Evolutionary conservation across 2,888 invertebrate genomes (phyloP).

Genomic region (Cataglyphis rosenhaueri): DNA sequence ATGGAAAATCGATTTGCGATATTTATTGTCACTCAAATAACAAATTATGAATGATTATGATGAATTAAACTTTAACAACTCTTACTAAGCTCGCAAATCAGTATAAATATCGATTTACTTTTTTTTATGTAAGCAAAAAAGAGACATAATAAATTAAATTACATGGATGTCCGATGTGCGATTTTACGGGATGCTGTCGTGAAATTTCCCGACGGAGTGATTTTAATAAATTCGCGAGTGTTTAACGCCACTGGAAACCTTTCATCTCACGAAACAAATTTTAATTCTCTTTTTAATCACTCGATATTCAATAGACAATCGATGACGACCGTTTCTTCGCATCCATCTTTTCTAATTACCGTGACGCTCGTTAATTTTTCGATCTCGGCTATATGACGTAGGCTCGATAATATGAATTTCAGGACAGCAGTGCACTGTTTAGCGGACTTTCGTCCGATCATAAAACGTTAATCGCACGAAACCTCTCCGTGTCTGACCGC

Average conservation of each 20-base stretch:
- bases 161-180: no score
- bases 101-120: not conserved
- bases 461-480: constrained; percentile 71
- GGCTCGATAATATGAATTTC: constrained; percentile 43
- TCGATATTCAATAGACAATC: not conserved
- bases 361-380: constrained; percentile 67
- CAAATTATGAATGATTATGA: not conserved
- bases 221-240: constrained; percentile 29
- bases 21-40: not conserved
- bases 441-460: constrained; percentile 57
- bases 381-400: constrained; percentile 34
- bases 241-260: constrained; percentile 29
- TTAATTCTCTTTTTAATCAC: constrained; percentile 29
- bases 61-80: not conserved
- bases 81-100: not conserved
- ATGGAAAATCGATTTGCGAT: not conserved
- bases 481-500: constrained; percentile 58
- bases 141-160: constrained; percentile 17
- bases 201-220: constrained; percentile 30
- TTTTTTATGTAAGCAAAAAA: not conserved
- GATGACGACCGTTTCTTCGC: not conserved
- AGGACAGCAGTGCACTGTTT: not conserved
- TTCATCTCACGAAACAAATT: constrained; percentile 40
- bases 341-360: constrained; percentile 64
- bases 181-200: not conserved